Evolutionary conservation across 92 coral and sea anemone genomes (phyloP), one percentile per base, ranked within the genome.

Genomic region (Paramuricea clavata): DNA sequence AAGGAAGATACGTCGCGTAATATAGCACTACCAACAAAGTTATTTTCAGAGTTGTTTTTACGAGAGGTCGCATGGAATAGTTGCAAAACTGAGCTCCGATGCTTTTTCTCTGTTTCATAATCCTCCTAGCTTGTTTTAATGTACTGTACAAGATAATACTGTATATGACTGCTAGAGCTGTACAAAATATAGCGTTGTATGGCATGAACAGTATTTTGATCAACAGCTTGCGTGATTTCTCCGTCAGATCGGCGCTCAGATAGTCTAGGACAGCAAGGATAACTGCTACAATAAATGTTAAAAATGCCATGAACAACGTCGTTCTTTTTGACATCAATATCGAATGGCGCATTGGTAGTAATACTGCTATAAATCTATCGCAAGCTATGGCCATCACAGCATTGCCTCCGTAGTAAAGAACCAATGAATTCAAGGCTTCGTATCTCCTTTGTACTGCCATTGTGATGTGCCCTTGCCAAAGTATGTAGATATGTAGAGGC

Each of bases 361-460:
- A 21, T 0, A 54, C 62, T 17, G 62, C 62, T 19, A 54, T 19
- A 54, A 54, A 54, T 2, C 62, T 2, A 21, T 54, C 62, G 25
- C 23, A 54, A 54, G 62, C 62, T 10, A 54, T 54, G 1, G 62
- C 23, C 62, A 54, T 54, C 5, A 54, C 62, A 10, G 62, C 62
- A 54, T 54, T 54, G 21, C 62, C 62, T 17, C 62, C 62, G 62
- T 54, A 54, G 27, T 54, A 54, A 21, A 54, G 6, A 17, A 54
- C 62, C 27, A 54, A 54, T 2, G 62, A 54, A 19, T 54, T 54
- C 62, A 54, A 54, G 25, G 62, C 62, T 54, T 54, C 62, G 62
- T 54, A 54, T 23, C 23, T 54, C 17, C 62, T 54, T 54, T 54
- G 62, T 54, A 54, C 17, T 2, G 23, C 26, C 16, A 21, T 21